A percentile compares a stretch with the other conserved stretches of the same genome.
phyloP scores from a whole-genome alignment of 53 echinoderm and acorn worm species.

The Echinarachnius parma region DNA sequence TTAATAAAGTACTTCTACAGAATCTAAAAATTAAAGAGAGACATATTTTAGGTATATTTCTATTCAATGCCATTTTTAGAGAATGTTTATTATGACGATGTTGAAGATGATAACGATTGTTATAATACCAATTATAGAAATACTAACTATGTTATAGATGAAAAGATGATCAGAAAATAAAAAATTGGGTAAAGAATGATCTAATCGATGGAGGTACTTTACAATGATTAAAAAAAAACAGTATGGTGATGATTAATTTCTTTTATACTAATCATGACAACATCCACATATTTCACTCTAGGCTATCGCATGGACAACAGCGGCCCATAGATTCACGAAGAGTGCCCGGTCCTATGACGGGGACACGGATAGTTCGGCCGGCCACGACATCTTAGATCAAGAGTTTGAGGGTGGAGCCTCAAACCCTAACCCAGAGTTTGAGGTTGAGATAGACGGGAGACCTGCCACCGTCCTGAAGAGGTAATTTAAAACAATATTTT shows the following conservation, averaged over 20 bases:
- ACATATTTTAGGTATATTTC: no score
- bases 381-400: conserved; percentile 44
- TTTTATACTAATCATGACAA: background rate
- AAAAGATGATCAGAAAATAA: no score
- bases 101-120: background rate
- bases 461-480: conserved; percentile 73
- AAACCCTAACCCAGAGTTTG: conserved; percentile 80
- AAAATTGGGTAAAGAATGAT: no score
- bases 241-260: background rate
- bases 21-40: no score
- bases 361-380: conserved; percentile 53
- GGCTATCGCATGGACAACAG: conserved; percentile 98
- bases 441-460: conserved; percentile 87
- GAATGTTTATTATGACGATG: background rate
- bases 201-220: no score
- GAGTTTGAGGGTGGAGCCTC: conserved; percentile 59
- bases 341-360: conserved; percentile 70
- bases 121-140: background rate
- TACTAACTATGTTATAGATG: background rate
- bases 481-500: no score
- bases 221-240: no score
- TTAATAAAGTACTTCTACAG: no score
- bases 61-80: no score
- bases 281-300: conserved; percentile 13
- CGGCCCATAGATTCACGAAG: conserved; percentile 93